These are phyloP conservation scores for Falco novaeseelandiae DNA, from an alignment of 2,797 vertebrate species.

Conservation along the genomic window DNA sequence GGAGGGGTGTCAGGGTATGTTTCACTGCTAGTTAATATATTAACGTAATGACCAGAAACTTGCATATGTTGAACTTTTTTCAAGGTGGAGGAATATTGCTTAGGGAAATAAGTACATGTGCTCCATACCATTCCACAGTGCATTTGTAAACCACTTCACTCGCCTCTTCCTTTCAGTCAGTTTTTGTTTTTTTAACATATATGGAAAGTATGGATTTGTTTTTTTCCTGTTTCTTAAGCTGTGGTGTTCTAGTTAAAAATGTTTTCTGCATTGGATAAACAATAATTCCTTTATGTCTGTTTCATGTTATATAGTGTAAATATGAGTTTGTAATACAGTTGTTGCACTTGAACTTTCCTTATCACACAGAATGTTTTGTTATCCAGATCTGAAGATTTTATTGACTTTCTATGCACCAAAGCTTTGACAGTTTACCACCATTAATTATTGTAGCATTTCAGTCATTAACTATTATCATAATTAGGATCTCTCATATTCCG, in stretches of 20 bases:
- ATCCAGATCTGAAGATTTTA: neutral
- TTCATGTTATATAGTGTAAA: slow-evolving; percentile 53
- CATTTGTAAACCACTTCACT: slow-evolving; percentile 27
- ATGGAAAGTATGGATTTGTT: neutral
- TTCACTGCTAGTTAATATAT: neutral
- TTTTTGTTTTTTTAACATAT: neutral
- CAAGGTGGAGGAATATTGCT: neutral
- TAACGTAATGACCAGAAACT: neutral
- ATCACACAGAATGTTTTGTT: slow-evolving; percentile 31
- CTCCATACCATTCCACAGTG: slow-evolving; percentile 27
- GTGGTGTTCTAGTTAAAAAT: slow-evolving; percentile 45
- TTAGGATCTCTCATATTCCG: neutral
- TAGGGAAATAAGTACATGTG: neutral
- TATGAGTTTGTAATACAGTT: slow-evolving; percentile 19
- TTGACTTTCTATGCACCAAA: slow-evolving; percentile 49
- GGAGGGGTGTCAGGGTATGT: neutral
- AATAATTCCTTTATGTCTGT: slow-evolving; percentile 21
- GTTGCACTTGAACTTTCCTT: slow-evolving; percentile 47
- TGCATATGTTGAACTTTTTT: neutral
- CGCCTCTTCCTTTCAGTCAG: slow-evolving; percentile 29
- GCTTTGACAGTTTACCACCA: slow-evolving; percentile 49
- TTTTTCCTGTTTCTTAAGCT: neutral
- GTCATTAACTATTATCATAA: neutral
- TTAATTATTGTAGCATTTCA: slow-evolving; percentile 42
- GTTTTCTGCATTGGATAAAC: slow-evolving; percentile 19